Percentiles rank a stretch among this genome's conserved stretches.
These are phyloP conservation scores for Agriopis leucophaearia DNA, from an alignment of 2,888 invertebrate genomes.

Conservation along the genomic window DNA sequence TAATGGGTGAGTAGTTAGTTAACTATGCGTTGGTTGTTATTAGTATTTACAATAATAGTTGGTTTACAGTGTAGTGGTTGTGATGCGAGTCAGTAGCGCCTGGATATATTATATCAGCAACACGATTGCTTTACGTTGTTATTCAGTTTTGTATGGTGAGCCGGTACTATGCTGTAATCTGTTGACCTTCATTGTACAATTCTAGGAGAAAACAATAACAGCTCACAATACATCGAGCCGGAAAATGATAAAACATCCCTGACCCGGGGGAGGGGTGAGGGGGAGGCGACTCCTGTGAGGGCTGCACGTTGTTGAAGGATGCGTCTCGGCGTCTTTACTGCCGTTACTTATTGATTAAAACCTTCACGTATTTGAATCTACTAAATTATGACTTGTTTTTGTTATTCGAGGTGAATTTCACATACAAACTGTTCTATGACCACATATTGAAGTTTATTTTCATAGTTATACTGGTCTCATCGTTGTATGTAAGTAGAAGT, in stretches of 20 bases:
- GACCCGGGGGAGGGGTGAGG: background rate
- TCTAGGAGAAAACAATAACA: constrained; percentile 9
- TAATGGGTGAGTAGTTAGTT: no score
- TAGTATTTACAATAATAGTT: no score
- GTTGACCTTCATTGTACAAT: background rate
- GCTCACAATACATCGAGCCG: background rate
- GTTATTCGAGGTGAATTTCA: no score
- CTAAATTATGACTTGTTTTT: no score
- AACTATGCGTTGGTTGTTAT: no score
- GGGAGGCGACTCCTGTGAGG: constrained; percentile 4
- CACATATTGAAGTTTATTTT: no score
- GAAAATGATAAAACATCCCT: constrained; percentile 4
- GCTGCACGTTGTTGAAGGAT: constrained; percentile 14
- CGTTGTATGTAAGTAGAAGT: no score
- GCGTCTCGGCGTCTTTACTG: constrained; percentile 4
- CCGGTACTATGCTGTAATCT: background rate
- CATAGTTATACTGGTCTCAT: no score
- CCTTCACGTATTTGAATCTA: no score
- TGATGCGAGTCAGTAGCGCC: background rate
- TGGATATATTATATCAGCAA: constrained; percentile 8
- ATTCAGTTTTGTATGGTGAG: background rate
- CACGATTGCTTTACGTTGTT: background rate
- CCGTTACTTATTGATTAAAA: no score
- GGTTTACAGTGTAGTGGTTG: background rate
- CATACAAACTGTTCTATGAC: no score